These are phyloP conservation scores for Eurystomus gularis DNA, from an alignment of 2,113 vertebrate genomes.

Conservation along the genomic window DNA sequence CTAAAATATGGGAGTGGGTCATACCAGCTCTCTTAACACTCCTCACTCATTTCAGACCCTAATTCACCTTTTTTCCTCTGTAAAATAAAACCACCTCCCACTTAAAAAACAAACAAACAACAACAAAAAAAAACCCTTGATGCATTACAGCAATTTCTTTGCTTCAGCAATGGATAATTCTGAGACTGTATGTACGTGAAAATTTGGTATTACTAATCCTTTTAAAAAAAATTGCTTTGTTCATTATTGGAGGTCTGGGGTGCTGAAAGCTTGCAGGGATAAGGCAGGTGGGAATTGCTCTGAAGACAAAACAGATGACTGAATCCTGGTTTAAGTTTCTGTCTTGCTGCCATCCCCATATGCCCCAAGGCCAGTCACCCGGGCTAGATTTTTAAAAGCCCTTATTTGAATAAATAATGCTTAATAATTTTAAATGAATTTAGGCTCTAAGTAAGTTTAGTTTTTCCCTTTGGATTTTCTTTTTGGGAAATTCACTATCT, in stretches of 20 bases:
- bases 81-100: fast-evolving
- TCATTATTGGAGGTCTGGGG: background rate
- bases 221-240: background rate
- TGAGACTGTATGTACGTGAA: background rate
- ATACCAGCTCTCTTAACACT: background rate
- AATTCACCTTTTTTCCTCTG: background rate
- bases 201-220: background rate
- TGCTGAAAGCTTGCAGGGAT: background rate
- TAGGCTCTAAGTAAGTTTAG: background rate
- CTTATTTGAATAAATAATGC: background rate
- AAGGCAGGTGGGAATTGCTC: background rate
- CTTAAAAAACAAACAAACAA: background rate
- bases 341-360: background rate
- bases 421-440: background rate
- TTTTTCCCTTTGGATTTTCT: background rate
- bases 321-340: background rate
- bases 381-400: background rate
- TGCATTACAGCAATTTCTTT: background rate
- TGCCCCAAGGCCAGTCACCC: background rate
- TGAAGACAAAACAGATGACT: background rate
- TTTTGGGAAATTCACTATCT: background rate
- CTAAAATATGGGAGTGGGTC: background rate
- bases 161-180: background rate
- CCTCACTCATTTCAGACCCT: background rate
- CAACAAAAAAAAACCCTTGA: background rate